These are phyloP conservation scores for Ciona savignyi DNA, from an alignment of 23 tunicate species.

Conservation along the genomic window DNA sequence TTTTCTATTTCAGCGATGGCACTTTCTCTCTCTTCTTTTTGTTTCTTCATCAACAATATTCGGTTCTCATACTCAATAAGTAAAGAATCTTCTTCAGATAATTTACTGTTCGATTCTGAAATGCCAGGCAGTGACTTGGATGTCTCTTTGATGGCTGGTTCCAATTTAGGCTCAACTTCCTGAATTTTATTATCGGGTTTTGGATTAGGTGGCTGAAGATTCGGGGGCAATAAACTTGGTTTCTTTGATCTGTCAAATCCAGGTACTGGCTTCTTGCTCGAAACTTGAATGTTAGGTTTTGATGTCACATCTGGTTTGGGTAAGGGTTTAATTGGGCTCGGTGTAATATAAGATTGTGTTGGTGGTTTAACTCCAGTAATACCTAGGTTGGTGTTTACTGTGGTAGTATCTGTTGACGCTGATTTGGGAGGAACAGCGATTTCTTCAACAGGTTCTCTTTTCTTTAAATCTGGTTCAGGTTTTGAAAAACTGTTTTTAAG, in stretches of 20 bases:
- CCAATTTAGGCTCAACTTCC: neutral
- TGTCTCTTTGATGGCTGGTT: no score
- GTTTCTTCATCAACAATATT: slow-evolving; percentile 23
- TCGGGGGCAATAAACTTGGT: neutral
- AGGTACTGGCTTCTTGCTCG: neutral
- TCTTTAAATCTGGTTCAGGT: neutral
- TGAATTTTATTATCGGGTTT: neutral
- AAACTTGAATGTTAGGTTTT: neutral
- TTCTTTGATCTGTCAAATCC: slow-evolving; percentile 14
- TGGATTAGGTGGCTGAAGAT: neutral
- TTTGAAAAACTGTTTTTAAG: neutral
- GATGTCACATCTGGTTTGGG: neutral
- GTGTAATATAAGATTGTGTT: neutral
- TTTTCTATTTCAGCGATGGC: slow-evolving; percentile 31
- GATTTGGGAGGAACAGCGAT: neutral
- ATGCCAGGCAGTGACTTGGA: neutral
- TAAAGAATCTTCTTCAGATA: neutral
- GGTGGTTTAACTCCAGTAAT: neutral
- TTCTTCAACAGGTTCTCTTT: neutral
- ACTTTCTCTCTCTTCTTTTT: slow-evolving; percentile 40
- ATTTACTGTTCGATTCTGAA: neutral
- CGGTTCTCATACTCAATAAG: neutral
- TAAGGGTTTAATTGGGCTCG: neutral
- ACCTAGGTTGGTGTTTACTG: no score
- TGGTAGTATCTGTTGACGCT: neutral